Percentiles rank a stretch among this genome's conserved stretches.
Conservation (phyloP, 2,113 vertebrate species). For the Hippocampus barbouri region DNA sequence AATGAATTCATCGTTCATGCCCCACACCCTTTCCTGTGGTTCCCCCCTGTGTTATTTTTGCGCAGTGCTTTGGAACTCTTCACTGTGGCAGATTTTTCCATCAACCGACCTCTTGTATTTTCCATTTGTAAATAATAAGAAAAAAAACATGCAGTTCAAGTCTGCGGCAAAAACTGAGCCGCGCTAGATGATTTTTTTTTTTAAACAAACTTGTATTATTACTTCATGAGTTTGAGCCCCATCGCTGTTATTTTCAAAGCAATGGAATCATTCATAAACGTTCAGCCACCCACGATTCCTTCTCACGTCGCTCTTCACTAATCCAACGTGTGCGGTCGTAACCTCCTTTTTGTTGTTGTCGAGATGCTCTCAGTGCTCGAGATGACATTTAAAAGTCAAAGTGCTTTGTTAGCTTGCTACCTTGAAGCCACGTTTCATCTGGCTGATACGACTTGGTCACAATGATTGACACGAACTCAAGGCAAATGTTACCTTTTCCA, state of each 20-base stretch:
- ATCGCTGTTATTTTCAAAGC: slow-evolving; percentile 24
- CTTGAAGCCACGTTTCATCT: slow-evolving; percentile 25
- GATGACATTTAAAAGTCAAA: not conserved
- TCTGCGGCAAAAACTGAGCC: slow-evolving; percentile 34
- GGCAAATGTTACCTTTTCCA: not conserved
- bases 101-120: not conserved
- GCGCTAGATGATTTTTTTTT: slow-evolving; percentile 33
- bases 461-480: slow-evolving; percentile 1
- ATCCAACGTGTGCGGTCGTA: not conserved
- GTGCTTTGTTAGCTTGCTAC: slow-evolving; percentile 7
- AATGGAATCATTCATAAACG: slow-evolving; percentile 13
- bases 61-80: slow-evolving; percentile 24
- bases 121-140: slow-evolving; percentile 13
- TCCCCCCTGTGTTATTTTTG: slow-evolving; percentile 28
- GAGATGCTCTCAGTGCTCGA: slow-evolving; percentile 2
- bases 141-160: slow-evolving; percentile 38
- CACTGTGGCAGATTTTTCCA: slow-evolving; percentile 30
- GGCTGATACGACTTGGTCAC: not conserved
- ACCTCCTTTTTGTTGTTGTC: slow-evolving; percentile 15
- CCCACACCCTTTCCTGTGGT: slow-evolving; percentile 40
- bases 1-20: slow-evolving; percentile 14
- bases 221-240: slow-evolving; percentile 39
- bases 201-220: slow-evolving; percentile 60
- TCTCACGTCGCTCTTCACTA: slow-evolving; percentile 13
- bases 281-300: not conserved